These are phyloP conservation scores for Metridium senile DNA, from an alignment of 92 coral and sea anemone species.

Conservation along the genomic window DNA sequence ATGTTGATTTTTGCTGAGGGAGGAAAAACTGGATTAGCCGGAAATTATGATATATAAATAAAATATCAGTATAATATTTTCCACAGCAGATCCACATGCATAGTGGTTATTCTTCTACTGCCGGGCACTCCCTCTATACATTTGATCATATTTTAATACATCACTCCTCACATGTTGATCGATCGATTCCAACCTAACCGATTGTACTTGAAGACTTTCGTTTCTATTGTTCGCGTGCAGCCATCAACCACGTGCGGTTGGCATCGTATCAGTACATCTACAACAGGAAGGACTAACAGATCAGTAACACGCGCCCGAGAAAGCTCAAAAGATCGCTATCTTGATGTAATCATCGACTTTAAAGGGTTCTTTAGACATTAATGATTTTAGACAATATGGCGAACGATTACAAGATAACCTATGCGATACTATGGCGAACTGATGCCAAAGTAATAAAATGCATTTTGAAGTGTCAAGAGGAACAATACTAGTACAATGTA, in stretches of 20 bases:
- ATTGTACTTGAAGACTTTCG: too few relatives aligned
- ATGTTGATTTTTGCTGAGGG: too few relatives aligned
- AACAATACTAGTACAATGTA: too few relatives aligned
- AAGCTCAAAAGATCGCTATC: not conserved
- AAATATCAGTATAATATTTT: too few relatives aligned
- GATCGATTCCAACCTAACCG: too few relatives aligned
- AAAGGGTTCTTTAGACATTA: not conserved
- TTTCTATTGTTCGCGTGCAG: not conserved
- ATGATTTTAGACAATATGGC: slow-evolving; percentile 1
- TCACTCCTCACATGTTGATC: too few relatives aligned
- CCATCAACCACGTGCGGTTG: not conserved
- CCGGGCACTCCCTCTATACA: too few relatives aligned
- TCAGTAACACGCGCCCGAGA: not conserved
- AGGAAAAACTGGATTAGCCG: too few relatives aligned
- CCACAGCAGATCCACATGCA: too few relatives aligned
- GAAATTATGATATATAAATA: too few relatives aligned
- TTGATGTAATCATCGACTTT: not conserved
- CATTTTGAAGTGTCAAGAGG: not conserved
- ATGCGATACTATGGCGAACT: not conserved
- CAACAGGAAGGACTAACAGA: not conserved
- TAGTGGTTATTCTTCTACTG: too few relatives aligned
- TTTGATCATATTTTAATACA: too few relatives aligned
- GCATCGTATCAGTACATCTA: not conserved
- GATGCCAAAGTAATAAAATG: not conserved
- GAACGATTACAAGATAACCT: not conserved